phyloP scores from a whole-genome alignment of 1,140 invertebrate genomes.

The Drosophila sp. region DNA sequence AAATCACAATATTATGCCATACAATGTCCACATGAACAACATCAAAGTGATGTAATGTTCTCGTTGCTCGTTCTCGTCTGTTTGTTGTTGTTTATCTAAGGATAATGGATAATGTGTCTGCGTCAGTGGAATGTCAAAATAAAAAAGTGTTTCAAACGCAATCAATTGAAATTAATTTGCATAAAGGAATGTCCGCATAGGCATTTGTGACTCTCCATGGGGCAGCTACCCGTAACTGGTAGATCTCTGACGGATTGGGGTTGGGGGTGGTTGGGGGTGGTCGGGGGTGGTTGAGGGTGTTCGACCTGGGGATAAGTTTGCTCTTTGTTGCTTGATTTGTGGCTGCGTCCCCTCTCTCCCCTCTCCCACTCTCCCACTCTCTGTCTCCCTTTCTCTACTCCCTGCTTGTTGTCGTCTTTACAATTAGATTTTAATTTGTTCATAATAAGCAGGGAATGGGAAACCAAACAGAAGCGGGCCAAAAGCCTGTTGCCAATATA shows the following conservation, averaged over 20 bases:
- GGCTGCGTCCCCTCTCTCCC: slow-evolving; percentile 14
- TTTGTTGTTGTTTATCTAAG: slow-evolving; percentile 63
- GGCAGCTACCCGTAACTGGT: slow-evolving; percentile 34
- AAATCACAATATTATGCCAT: slow-evolving; percentile 62
- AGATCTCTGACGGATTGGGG: not conserved
- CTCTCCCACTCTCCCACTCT: not conserved
- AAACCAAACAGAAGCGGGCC: slow-evolving; percentile 25
- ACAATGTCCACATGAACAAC: slow-evolving; percentile 71
- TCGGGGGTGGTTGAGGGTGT: not conserved
- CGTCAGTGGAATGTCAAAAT: slow-evolving; percentile 74
- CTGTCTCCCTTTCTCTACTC: not conserved
- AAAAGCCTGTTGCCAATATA: slow-evolving; percentile 12
- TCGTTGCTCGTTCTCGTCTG: not conserved
- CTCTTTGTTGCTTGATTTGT: slow-evolving; percentile 63
- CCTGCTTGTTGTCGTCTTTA: slow-evolving; percentile 36
- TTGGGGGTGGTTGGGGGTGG: not conserved
- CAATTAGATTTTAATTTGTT: slow-evolving; percentile 73
- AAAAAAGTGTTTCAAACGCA: slow-evolving; percentile 75
- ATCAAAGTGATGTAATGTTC: slow-evolving; percentile 54
- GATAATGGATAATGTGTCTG: slow-evolving; percentile 66
- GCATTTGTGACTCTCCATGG: slow-evolving; percentile 18
- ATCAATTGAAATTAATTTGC: slow-evolving; percentile 83
- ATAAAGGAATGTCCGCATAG: slow-evolving; percentile 76
- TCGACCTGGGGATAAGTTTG: slow-evolving; percentile 25
- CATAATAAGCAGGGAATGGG: slow-evolving; percentile 54